Percentiles rank a stretch among this genome's conserved stretches.
These are phyloP conservation scores for Pampus argenteus DNA, from an alignment of 2,797 vertebrate genomes.

Conservation along the genomic window DNA sequence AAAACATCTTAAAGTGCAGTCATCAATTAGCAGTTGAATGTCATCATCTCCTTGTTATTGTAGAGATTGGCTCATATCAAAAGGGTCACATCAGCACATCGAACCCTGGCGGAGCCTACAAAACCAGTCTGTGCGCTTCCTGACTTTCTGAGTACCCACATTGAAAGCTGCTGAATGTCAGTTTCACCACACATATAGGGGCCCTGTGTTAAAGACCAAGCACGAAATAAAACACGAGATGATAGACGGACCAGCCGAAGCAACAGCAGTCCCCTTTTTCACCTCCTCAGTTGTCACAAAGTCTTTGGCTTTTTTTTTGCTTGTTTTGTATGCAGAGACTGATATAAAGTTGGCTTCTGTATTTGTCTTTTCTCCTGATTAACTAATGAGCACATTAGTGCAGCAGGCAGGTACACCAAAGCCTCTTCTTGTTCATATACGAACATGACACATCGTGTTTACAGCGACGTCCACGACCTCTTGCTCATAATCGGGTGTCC, in stretches of 20 bases:
- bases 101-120: conserved; percentile 28
- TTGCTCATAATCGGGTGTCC: too few relatives aligned
- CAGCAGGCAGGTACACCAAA: not conserved
- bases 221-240: conserved; percentile 57
- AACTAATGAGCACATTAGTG: conserved; percentile 11
- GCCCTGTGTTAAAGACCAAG: conserved; percentile 52
- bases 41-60: conserved; percentile 5
- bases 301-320: conserved; percentile 19
- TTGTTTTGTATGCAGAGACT: conserved; percentile 41
- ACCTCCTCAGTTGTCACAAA: conserved; percentile 23
- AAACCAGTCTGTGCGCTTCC: conserved; percentile 49
- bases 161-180: conserved; percentile 83
- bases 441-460: not conserved
- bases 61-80: conserved; percentile 8
- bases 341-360: conserved; percentile 17
- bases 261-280: conserved; percentile 4
- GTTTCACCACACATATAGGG: conserved; percentile 71
- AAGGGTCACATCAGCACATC: conserved; percentile 9
- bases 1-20: not conserved
- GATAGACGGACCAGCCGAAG: conserved; percentile 62
- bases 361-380: conserved; percentile 8
- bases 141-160: conserved; percentile 46
- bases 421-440: not conserved
- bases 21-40: conserved; percentile 3
- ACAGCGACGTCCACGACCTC: not conserved